A percentile compares a stretch with the other conserved stretches of the same genome.
These are phyloP conservation scores for Psittacula echo DNA, from an alignment of 2,797 vertebrate species.

Conservation along the genomic window DNA sequence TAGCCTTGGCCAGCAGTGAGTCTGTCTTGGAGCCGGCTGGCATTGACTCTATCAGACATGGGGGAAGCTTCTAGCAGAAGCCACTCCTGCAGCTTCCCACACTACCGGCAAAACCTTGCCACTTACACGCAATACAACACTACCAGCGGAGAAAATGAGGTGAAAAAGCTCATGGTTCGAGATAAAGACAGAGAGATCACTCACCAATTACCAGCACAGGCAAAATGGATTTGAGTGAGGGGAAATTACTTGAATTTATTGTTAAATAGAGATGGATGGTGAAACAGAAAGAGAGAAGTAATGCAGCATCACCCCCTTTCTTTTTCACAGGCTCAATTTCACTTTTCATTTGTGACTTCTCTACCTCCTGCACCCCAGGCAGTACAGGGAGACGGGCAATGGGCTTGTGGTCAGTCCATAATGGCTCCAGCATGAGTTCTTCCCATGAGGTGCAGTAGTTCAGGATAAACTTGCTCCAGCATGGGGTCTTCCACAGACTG, in stretches of 20 bases:
- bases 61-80: neutral
- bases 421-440: neutral
- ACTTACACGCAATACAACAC: neutral
- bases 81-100: neutral
- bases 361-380: rapidly evolving
- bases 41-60: neutral
- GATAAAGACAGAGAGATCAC: neutral
- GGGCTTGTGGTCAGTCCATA: neutral
- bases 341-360: neutral
- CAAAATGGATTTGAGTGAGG: neutral
- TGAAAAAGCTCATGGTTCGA: neutral
- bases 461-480: neutral
- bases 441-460: neutral
- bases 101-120: neutral
- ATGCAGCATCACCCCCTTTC: neutral
- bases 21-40: neutral
- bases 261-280: neutral
- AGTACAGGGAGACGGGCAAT: neutral
- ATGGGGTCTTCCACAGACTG: neutral
- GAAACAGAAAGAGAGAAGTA: neutral
- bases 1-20: neutral
- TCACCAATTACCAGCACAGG: neutral
- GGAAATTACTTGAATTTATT: neutral
- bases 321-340: neutral
- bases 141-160: neutral